A percentile compares a stretch with the other conserved stretches of the same genome.
Evolutionary conservation across 2,888 invertebrate species (phyloP).

Genomic region (Willowsia nigromaculata): DNA sequence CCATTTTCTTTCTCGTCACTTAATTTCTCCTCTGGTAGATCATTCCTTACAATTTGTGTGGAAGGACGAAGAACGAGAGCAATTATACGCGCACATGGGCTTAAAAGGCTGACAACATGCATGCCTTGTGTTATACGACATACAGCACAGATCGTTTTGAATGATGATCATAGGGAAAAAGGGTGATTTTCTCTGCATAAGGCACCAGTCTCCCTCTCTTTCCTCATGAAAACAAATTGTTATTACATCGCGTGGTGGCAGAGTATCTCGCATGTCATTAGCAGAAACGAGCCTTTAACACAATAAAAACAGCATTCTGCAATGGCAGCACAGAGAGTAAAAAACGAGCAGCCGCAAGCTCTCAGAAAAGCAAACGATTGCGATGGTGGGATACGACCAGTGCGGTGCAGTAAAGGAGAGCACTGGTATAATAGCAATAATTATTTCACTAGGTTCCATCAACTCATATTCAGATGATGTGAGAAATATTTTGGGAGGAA

Average conservation of each 20-base stretch:
- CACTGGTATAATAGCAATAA: no score
- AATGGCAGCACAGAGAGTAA: not conserved
- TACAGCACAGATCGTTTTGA: not conserved
- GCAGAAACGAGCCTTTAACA: slow-evolving; percentile 20
- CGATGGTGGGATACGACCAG: not conserved
- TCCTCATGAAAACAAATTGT: slow-evolving; percentile 54
- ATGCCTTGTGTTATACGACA: no score
- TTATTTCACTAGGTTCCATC: no score
- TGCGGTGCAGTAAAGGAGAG: no score
- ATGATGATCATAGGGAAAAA: not conserved
- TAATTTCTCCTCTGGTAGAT: not conserved
- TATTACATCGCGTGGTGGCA: not conserved
- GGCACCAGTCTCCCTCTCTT: not conserved
- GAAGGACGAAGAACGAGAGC: not conserved
- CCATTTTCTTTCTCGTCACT: not conserved
- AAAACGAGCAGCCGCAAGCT: not conserved
- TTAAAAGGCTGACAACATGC: no score
- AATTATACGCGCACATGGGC: not conserved
- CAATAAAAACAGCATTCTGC: slow-evolving; percentile 3
- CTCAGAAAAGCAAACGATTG: not conserved
- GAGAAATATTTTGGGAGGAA: no score
- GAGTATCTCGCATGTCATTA: slow-evolving; percentile 25
- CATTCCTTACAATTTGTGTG: not conserved
- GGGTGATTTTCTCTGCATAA: not conserved
- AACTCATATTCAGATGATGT: no score